Base-by-base conservation (phyloP, 2,797 vertebrate genomes). In the Sebastes umbrosus region DNA sequence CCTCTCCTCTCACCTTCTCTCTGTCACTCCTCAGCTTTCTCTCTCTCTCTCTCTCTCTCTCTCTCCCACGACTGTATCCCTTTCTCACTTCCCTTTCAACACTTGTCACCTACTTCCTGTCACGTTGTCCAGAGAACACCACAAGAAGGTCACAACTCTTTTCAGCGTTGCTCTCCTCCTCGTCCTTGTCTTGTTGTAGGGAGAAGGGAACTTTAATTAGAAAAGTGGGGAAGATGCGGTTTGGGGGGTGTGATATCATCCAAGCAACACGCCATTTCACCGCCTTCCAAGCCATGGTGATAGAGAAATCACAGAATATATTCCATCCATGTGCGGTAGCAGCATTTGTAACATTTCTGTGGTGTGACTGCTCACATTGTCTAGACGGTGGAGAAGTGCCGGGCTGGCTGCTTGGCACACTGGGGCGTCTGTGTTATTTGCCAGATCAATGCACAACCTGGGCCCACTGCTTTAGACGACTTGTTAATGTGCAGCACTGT, bases 71-170 rank as follows among this genome's bases (percentile, higher is more conserved):
- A 43, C 39, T 43, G 65, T 69, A 69, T 92, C 80, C 80, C 75
- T 88, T 89, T 91, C 89, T 91, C 90, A 86, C 92, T 79, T 92
- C 75, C 84, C 85, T 90, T 92, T 93, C 91, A 93, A 90, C 92
- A 91, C 91, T 91, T 93, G 91, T 94, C 94, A 93, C 89, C 93
- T 88, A 87, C 85, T 90, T 93, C 88, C 84, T 91, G 89, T 90
- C 88, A 87, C 87, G 83, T 87, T 88, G 90, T 85, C 91, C 86
- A 87, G 76, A 80, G 90, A 88, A 84, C 86, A 83, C 79, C 52
- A 32, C 63, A 74, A 81, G 87, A 92, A 94, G 94, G 92, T 94
- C 94, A 89, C 77, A 76, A 82, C 73, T 84, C 73, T 72, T 84
- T 76, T 69, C 84, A 60, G 80, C 25, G 20, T 83, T 63, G 55